phyloP scores from a whole-genome alignment of 2,888 invertebrate genomes.

The Fissipunctia ypsillon region DNA sequence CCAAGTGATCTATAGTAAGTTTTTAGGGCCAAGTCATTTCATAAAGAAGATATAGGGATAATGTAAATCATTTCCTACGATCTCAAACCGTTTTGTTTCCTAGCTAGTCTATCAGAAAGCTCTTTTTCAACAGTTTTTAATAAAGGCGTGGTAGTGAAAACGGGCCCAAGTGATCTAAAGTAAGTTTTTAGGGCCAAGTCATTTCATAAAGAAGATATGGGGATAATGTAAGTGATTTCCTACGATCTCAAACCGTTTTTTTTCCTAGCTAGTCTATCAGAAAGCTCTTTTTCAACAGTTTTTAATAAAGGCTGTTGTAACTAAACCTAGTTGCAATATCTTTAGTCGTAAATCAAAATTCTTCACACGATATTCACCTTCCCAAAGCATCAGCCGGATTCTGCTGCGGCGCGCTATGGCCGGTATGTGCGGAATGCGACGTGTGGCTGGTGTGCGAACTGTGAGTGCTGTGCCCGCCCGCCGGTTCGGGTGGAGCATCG shows the following conservation, averaged over 20 bases:
- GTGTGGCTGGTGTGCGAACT: conserved; percentile 43
- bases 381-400: conserved; percentile 61
- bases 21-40: not conserved
- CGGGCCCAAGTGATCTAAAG: no score
- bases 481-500: conserved; percentile 90
- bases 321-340: not conserved
- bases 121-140: not conserved
- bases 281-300: not conserved
- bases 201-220: not conserved
- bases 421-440: conserved; percentile 79
- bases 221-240: not conserved
- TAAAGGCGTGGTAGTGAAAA: not conserved
- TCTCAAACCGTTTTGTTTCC: not conserved
- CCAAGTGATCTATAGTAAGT: not conserved
- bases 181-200: not conserved
- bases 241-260: not conserved
- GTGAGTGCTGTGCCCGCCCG: conserved; percentile 65
- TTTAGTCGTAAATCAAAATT: not conserved
- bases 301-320: not conserved
- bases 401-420: conserved; percentile 41
- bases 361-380: conserved; percentile 41
- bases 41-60: not conserved
- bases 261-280: not conserved
- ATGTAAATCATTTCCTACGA: not conserved
- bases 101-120: not conserved